Evolutionary conservation across 2,797 vertebrate species (phyloP).

Genomic region (Epinephelus awoara): DNA sequence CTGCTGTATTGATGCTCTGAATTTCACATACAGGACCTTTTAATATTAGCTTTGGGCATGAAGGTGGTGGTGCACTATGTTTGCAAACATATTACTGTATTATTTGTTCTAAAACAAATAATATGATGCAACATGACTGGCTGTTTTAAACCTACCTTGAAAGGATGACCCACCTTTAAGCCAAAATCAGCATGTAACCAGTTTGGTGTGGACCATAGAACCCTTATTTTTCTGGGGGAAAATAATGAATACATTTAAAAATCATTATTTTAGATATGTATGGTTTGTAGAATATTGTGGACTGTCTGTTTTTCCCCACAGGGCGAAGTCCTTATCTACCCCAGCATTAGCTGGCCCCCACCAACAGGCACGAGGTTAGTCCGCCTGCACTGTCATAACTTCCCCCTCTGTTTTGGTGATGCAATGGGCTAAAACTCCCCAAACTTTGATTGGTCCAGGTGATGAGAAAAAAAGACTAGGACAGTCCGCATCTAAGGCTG

Average conservation of each 20-base stretch:
- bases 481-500: constrained; percentile 84
- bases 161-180: not conserved
- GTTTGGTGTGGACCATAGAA: not conserved
- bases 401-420: constrained; percentile 45
- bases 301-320: constrained; percentile 57
- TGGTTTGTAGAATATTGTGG: constrained; percentile 5
- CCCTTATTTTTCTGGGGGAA: not conserved
- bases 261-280: not conserved
- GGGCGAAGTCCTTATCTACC: constrained; percentile 92
- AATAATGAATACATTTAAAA: not conserved
- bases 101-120: not conserved
- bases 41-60: not conserved
- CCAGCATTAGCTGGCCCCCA: constrained; percentile 84
- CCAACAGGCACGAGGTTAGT: constrained; percentile 86
- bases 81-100: not conserved
- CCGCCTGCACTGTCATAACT: not conserved
- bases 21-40: no score
- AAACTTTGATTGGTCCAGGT: constrained; percentile 39
- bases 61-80: not conserved
- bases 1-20: no score
- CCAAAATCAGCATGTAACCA: not conserved
- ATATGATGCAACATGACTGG: not conserved
- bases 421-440: not conserved
- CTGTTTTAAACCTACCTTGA: not conserved
- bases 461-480: constrained; percentile 83